Base-by-base conservation (phyloP, 2,888 invertebrate species). In the Andricus quercusramuli region DNA sequence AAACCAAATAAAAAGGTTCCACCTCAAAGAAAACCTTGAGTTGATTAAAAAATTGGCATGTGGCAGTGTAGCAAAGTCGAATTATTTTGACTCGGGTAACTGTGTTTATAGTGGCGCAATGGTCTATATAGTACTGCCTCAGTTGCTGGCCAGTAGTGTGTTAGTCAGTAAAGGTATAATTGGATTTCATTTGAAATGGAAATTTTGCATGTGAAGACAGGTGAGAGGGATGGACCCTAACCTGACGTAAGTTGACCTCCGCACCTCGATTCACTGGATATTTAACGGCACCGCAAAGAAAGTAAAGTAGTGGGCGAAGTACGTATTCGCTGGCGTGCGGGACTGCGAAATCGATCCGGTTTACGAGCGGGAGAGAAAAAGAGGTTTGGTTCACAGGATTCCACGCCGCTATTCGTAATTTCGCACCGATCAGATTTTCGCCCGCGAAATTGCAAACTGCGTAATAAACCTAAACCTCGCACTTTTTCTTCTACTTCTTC, bases 211-310 rank as follows among this genome's bases (percentile, higher is more conserved):
- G 29, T 56, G 68, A 74, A 74, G 51, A 47, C 51, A 56, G 51
- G 74, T 74, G 51, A 74, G 74, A 74, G 74, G 56, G 74, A 74
- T 51, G 74, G 74, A 88, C 90, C 90, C 89, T 90, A 90, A 90
- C 90, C 90, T 90, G 89, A 88, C 90, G 88, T 89, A 90, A 90
- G 90, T 89, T 90, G 90, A 90, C 90, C 90, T 90, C 90, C 88
- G 89, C 89, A 90, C 89, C 88, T 89, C 88, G 88, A 90, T 90
- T 90, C 89, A 85, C 67, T 77, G 29, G 85, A 87, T 86, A 87
- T 88, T 90, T 90, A 91, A 90, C 90, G 91, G 91, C 89, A 90
- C 88, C 86, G 85, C 87, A 85, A 90, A 88, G 91, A 91, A 91
- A 91, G 91, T 91, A 91, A 91, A 90, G 89, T 89, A 87, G 86